Evolutionary conservation across 2,113 vertebrate species (phyloP), one percentile per base, ranked within the genome.

Genomic region (Nibea coibor): DNA sequence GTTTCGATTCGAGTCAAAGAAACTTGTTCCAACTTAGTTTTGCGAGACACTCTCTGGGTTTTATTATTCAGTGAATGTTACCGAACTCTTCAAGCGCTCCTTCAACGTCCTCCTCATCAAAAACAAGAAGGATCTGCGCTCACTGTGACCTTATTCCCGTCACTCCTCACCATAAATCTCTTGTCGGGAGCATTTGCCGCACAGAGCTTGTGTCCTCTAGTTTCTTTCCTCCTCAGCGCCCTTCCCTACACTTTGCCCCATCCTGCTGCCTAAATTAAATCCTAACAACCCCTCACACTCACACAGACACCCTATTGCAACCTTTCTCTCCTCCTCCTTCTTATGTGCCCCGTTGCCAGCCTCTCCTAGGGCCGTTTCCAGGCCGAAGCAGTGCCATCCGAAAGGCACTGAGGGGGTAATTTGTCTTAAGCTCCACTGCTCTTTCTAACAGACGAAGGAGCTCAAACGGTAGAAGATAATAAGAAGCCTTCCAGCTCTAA

Each of bases 401-500:
- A 82, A 77, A 87, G 78, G 28, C 87, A 61, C 83, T 78, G 75
- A 73, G 84, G 85, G 88, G 76, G 75, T 83, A 84, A 89, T 89
- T 88, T 87, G 79, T 88, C 86, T 87, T 83, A 86, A 88, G 90
- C 87, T 86, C 72, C 75, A 17, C 80, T 82, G 90, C 86, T 90
- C 62, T 80, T 75, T 69, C 80, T 77, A 88, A 85, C 84, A 84
- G 87, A 71, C 56, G 63, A 82, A 28, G 10, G 84, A 72, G 82
- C 78, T 87, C 66, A 80, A 85, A 89, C 74, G 10, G 75, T 28
- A 28, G 81, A 66, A 66, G 85, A 89, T 92, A 88, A 92, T 87
- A 89, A 88, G 84, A 80, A 80, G 79, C 62, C 87, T 86, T 80
- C 82, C 81, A 66, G 72, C 87, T 91, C 81, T 93, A 84, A 93